Percentiles rank a stretch among this genome's conserved stretches.
Conservation (phyloP, 2,888 invertebrate genomes). For the Dromius quadrimaculatus region DNA sequence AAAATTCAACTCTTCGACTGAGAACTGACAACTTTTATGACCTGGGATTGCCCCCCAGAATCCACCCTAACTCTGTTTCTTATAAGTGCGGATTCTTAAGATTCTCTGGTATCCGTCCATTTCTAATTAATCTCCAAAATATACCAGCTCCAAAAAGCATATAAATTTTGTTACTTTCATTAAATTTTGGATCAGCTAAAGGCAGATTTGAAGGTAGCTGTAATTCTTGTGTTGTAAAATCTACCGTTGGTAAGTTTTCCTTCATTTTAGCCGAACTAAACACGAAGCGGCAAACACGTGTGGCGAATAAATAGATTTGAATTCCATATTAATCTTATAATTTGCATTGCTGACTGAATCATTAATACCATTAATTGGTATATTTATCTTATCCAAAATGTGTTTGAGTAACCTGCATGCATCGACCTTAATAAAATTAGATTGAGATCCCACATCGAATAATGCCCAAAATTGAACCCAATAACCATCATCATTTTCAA, state of each 20-base stretch:
- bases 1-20: not conserved
- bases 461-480: slow-evolving; percentile 7
- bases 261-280: slow-evolving; percentile 19
- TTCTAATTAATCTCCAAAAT: slow-evolving; percentile 14
- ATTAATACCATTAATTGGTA: slow-evolving; percentile 12
- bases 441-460: slow-evolving; percentile 27
- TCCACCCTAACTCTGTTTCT: slow-evolving; percentile 1
- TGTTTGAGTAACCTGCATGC: not conserved
- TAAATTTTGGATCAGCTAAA: slow-evolving; percentile 10
- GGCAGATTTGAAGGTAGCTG: not conserved
- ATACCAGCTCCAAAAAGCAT: slow-evolving; percentile 8
- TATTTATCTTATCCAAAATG: slow-evolving; percentile 13
- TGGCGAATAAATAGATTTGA: not conserved
- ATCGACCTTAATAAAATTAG: slow-evolving; percentile 26
- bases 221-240: not conserved
- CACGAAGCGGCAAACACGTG: not conserved
- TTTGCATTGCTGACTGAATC: not conserved
- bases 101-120: slow-evolving; percentile 1
- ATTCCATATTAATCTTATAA: slow-evolving; percentile 1
- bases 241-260: slow-evolving; percentile 1
- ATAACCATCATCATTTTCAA: slow-evolving; percentile 10
- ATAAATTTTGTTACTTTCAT: slow-evolving; percentile 10
- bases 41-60: slow-evolving; percentile 4
- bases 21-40: not conserved
- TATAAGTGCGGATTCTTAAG: not conserved